Conservation (phyloP, 2,797 vertebrate species). For the Micromesistius poutassou region DNA sequence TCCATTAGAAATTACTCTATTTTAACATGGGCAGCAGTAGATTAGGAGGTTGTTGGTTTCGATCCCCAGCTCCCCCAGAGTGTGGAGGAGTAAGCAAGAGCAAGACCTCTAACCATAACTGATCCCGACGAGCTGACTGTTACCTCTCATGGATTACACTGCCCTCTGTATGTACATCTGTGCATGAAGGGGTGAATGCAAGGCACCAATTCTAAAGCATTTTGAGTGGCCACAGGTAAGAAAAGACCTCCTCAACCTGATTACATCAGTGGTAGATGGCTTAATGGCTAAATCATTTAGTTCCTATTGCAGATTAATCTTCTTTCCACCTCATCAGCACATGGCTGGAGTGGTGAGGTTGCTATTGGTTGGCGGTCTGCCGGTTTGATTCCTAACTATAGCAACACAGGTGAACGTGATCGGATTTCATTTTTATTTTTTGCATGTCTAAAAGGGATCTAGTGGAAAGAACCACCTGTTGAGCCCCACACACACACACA, state of each 20-base stretch:
- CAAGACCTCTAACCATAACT: neutral
- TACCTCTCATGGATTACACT: too few species aligned
- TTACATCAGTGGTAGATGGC: neutral
- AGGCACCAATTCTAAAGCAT: neutral
- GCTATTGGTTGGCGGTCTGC: neutral
- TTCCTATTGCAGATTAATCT: neutral
- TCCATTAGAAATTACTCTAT: neutral
- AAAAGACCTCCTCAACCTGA: neutral
- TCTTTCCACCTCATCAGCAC: neutral
- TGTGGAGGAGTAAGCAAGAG: neutral
- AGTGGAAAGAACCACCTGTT: slow-evolving; percentile 56
- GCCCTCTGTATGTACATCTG: neutral
- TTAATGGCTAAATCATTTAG: neutral
- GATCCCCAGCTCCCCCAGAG: neutral
- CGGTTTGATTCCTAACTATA: neutral
- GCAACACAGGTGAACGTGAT: neutral
- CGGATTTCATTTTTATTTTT: neutral
- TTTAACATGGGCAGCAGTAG: neutral
- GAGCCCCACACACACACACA: slow-evolving; percentile 44
- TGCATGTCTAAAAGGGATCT: slow-evolving; percentile 32
- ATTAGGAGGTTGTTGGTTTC: neutral
- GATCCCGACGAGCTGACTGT: neutral
- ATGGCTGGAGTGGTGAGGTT: neutral
- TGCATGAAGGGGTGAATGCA: neutral
- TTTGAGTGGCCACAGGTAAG: neutral